A percentile compares a stretch with the other conserved stretches of the same genome.
Evolutionary conservation across 2,113 vertebrate species (phyloP).

Genomic region (Macroglossus sobrinus): DNA sequence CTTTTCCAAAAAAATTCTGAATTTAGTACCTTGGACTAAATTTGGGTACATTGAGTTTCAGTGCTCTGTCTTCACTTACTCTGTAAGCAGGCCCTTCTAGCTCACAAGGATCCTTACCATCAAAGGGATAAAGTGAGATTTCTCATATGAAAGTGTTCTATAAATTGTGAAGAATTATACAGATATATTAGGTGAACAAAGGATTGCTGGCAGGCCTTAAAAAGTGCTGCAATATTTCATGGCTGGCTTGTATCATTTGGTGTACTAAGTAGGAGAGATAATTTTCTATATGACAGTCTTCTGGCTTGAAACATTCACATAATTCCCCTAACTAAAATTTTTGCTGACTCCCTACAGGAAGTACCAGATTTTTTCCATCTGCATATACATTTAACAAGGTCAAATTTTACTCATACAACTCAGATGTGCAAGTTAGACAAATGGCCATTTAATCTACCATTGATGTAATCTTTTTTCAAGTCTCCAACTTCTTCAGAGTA

Average conservation of each 20-base stretch:
- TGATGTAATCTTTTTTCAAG: background rate
- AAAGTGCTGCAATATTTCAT: background rate
- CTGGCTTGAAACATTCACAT: background rate
- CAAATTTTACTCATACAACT: background rate
- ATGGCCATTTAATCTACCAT: background rate
- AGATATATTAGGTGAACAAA: background rate
- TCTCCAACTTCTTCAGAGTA: background rate
- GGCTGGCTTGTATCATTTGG: background rate
- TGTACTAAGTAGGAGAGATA: background rate
- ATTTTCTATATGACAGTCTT: conserved; percentile 26
- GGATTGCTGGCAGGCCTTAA: background rate
- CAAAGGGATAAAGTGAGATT: background rate
- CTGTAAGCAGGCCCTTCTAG: background rate
- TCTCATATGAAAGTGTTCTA: background rate
- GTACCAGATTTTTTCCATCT: background rate
- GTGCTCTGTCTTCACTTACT: background rate
- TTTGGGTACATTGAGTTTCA: background rate
- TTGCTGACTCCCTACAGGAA: background rate
- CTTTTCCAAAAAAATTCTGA: background rate
- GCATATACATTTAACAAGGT: background rate
- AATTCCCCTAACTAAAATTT: background rate
- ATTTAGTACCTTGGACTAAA: background rate
- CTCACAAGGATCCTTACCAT: background rate
- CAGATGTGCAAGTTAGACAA: background rate
- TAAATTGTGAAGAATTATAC: background rate